A percentile compares a stretch with the other conserved stretches of the same genome.
Evolutionary conservation across 2,113 vertebrate genomes (phyloP).

Genomic region (Cheilinus undulatus): DNA sequence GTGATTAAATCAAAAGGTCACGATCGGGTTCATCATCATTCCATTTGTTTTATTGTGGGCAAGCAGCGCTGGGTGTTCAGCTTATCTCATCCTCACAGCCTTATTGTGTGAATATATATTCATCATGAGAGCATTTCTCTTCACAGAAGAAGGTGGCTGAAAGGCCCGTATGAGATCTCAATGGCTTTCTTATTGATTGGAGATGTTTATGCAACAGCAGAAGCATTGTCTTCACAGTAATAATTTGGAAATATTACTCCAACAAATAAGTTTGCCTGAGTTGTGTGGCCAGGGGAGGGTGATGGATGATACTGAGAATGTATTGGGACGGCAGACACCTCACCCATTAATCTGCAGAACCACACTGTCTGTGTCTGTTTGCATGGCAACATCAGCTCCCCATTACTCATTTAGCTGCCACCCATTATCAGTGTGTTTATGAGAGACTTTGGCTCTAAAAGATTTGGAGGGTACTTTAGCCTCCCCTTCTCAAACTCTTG

Average conservation of each 20-base stretch:
- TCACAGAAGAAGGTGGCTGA: conserved; percentile 33
- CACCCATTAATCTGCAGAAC: conserved; percentile 75
- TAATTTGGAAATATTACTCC: conserved; percentile 60
- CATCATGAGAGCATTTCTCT: conserved; percentile 41
- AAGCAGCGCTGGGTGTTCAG: conserved; percentile 23
- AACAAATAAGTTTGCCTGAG: conserved; percentile 57
- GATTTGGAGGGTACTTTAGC: conserved; percentile 59
- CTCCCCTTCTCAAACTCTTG: conserved; percentile 50
- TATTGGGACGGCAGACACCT: conserved; percentile 65
- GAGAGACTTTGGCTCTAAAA: conserved; percentile 62
- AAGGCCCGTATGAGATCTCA: conserved; percentile 37
- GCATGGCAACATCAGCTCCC: conserved; percentile 68
- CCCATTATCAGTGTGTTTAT: conserved; percentile 73
- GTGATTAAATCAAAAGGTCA: conserved; percentile 50
- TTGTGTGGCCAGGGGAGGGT: conserved; percentile 41
- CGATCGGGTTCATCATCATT: conserved; percentile 43
- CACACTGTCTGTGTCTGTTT: conserved; percentile 68
- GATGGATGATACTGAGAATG: conserved; percentile 72
- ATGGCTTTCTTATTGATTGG: conserved; percentile 49
- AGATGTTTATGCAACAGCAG: conserved; percentile 45
- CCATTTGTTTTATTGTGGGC: conserved; percentile 45
- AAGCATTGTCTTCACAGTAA: conserved; percentile 55
- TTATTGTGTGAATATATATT: conserved; percentile 47
- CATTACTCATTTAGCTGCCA: conserved; percentile 71
- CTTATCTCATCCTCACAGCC: conserved; percentile 45